Evolutionary conservation across 2,888 invertebrate species (phyloP).

Genomic region (Hybos culiciformis): DNA sequence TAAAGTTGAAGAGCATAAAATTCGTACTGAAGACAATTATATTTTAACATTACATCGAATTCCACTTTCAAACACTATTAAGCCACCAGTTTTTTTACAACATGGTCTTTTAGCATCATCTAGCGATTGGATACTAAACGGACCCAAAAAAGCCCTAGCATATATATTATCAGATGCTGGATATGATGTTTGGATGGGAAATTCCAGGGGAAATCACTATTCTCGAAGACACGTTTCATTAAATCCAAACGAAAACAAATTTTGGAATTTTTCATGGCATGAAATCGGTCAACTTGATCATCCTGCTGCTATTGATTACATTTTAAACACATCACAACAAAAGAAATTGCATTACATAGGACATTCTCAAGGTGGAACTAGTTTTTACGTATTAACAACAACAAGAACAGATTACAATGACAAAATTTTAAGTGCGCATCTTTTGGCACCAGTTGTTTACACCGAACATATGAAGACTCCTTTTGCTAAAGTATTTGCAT

Average conservation of each 20-base stretch:
- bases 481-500: constrained; percentile 30
- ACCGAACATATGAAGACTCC: constrained; percentile 41
- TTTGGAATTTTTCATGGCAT: constrained; percentile 55
- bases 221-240: constrained; percentile 38
- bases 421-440: constrained; percentile 50
- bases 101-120: constrained; percentile 72
- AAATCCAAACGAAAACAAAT: constrained; percentile 22
- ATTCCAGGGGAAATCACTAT: constrained; percentile 60
- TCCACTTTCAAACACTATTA: constrained; percentile 40
- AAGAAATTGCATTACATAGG: constrained; percentile 51
- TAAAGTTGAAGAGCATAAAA: constrained; percentile 52
- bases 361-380: constrained; percentile 82
- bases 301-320: constrained; percentile 69
- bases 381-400: constrained; percentile 57
- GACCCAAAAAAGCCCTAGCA: constrained; percentile 45
- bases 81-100: constrained; percentile 52
- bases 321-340: constrained; percentile 25
- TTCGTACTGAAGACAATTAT: constrained; percentile 70
- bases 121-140: constrained; percentile 61
- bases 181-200: constrained; percentile 70
- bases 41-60: constrained; percentile 70
- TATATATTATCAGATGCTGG: constrained; percentile 46
- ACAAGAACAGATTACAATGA: constrained; percentile 52
- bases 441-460: constrained; percentile 57
- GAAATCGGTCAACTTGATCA: constrained; percentile 79